Evolutionary conservation across 64 coral and sea anemone genomes (phyloP).

Genomic region (Montipora efflorescens): DNA sequence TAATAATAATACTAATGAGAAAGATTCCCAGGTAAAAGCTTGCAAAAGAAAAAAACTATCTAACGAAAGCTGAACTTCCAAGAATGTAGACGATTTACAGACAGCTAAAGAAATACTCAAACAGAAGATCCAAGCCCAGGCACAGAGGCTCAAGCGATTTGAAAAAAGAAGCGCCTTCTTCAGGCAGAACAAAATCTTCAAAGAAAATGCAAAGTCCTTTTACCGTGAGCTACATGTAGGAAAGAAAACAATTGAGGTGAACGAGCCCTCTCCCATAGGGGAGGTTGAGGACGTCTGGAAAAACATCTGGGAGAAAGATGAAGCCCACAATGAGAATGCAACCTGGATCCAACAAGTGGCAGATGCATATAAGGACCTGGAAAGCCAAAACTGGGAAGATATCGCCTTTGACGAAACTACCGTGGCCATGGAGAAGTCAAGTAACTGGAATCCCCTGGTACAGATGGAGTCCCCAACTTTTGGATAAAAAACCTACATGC

Average conservation of each 20-base stretch:
- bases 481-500: too few species aligned
- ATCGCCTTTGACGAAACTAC: too few species aligned
- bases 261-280: not conserved
- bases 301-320: not conserved
- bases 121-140: not conserved
- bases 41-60: conserved; percentile 17
- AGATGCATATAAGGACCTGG: not conserved
- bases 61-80: not conserved
- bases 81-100: not conserved
- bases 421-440: too few species aligned
- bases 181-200: not conserved
- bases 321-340: not conserved
- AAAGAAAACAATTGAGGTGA: not conserved
- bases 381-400: not conserved
- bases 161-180: not conserved
- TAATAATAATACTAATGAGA: not conserved
- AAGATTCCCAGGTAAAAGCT: not conserved
- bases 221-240: not conserved
- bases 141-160: not conserved
- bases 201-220: not conserved
- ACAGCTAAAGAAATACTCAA: not conserved
- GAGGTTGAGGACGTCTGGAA: not conserved
- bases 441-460: too few species aligned
- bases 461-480: too few species aligned
- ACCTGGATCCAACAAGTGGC: not conserved